phyloP scores from a whole-genome alignment of 1,140 invertebrate genomes.

The Lasioglossum albipes region DNA sequence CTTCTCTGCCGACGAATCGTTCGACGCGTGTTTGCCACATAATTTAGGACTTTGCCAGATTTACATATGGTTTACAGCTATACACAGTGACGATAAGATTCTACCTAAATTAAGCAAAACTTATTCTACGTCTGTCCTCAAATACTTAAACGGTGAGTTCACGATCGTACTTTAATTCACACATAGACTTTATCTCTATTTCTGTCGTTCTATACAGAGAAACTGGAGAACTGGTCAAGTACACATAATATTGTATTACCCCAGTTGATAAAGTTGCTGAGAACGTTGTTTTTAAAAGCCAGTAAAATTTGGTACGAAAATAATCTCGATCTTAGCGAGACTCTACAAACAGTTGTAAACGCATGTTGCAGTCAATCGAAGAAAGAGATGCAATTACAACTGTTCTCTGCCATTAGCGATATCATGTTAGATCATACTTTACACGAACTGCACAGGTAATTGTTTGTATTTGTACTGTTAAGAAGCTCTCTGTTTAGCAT shows the following conservation, averaged over 20 bases:
- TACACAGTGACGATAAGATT: constrained; percentile 46
- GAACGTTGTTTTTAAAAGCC: constrained; percentile 74
- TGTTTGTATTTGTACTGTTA: constrained; percentile 6
- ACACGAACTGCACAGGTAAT: constrained; percentile 73
- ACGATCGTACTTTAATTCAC: neutral
- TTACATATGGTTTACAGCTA: constrained; percentile 72
- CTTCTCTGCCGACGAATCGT: constrained; percentile 43
- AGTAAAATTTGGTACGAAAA: constrained; percentile 71
- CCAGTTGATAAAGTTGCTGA: constrained; percentile 72
- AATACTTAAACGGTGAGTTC: constrained; percentile 61
- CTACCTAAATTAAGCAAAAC: constrained; percentile 64
- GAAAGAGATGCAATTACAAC: constrained; percentile 65
- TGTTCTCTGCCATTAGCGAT: constrained; percentile 75
- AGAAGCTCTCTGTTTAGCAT: too few relatives aligned
- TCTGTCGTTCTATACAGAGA: constrained; percentile 56
- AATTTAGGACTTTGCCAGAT: constrained; percentile 74
- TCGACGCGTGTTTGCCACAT: constrained; percentile 62
- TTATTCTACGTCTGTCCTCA: constrained; percentile 51
- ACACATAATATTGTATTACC: constrained; percentile 52
- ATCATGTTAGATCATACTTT: constrained; percentile 76
- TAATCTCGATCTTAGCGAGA: constrained; percentile 59
- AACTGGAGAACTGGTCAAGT: constrained; percentile 65
- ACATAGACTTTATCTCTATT: neutral
- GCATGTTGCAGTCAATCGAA: constrained; percentile 60
- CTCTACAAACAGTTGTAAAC: constrained; percentile 61